Percentiles rank a stretch among this genome's conserved stretches.
phyloP scores from a whole-genome alignment of 2,797 vertebrate genomes.

The Chelonia mydas region DNA sequence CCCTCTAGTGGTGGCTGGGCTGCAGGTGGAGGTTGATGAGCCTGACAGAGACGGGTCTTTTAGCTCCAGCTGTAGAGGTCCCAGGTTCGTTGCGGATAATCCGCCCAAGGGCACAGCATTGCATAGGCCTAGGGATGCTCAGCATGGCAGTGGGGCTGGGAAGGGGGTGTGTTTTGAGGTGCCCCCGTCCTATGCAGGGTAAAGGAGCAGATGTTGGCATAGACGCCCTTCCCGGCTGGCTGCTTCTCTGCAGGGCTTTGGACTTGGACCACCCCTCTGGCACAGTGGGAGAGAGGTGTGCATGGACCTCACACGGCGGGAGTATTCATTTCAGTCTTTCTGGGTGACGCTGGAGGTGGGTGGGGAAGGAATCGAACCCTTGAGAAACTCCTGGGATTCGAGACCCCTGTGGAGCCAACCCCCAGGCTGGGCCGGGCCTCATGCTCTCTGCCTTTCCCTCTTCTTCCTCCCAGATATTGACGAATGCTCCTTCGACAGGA shows the following conservation, averaged over 20 bases:
- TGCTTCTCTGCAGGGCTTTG: not conserved
- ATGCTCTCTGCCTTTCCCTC: not conserved
- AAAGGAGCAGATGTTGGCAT: not conserved
- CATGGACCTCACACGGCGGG: not conserved
- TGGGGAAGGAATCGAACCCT: not conserved
- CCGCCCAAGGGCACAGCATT: not conserved
- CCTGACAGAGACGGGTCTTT: not conserved
- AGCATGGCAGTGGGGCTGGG: not conserved
- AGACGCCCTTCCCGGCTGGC: not conserved
- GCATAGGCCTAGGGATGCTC: not conserved
- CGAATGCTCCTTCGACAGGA: conserved; percentile 96
- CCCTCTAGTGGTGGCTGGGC: not conserved
- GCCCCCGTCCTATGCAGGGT: not conserved
- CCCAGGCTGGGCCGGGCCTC: not conserved
- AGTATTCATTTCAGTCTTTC: not conserved
- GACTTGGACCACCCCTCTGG: not conserved
- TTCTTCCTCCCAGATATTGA: conserved; percentile 89
- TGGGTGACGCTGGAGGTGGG: not conserved
- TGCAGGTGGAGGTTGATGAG: not conserved
- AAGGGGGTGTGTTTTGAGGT: not conserved
- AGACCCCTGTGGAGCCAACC: fast-evolving
- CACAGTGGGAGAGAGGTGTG: not conserved
- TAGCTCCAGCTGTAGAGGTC: not conserved
- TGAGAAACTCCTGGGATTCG: not conserved
- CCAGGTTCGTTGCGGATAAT: not conserved